Evolutionary conservation across 2,888 invertebrate genomes (phyloP).

Genomic region (Dasysyrphus tricinctus): DNA sequence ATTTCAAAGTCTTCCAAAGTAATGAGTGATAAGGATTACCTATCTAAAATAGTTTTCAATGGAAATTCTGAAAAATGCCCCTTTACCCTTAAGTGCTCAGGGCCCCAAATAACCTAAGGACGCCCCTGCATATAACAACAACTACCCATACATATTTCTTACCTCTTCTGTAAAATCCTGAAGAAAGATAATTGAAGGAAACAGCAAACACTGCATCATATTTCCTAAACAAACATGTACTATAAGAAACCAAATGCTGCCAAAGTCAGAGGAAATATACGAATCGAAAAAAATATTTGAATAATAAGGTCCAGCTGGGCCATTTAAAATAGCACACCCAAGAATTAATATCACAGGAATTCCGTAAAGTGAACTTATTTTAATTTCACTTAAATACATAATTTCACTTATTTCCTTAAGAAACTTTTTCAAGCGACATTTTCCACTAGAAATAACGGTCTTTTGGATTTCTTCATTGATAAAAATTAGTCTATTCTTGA

Average conservation of each 20-base stretch:
- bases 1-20: too few species aligned
- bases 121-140: too few species aligned
- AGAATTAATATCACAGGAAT: not conserved
- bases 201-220: not conserved
- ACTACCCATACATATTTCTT: too few species aligned
- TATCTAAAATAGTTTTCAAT: too few species aligned
- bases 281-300: not conserved
- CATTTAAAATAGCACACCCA: not conserved
- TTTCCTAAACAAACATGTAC: not conserved
- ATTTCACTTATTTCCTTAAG: constrained; percentile 2
- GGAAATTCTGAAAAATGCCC: too few species aligned
- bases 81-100: too few species aligned
- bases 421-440: not conserved
- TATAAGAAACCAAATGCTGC: not conserved
- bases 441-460: not conserved
- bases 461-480: not conserved
- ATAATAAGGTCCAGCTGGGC: not conserved
- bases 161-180: not conserved
- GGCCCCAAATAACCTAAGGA: too few species aligned
- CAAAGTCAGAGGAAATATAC: not conserved
- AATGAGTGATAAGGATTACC: too few species aligned
- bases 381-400: not conserved
- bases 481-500: not conserved
- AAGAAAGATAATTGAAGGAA: not conserved
- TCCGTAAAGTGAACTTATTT: constrained; percentile 16